Evolutionary conservation across 1,140 invertebrate genomes (phyloP).

Genomic region (Bombus terrestris): DNA sequence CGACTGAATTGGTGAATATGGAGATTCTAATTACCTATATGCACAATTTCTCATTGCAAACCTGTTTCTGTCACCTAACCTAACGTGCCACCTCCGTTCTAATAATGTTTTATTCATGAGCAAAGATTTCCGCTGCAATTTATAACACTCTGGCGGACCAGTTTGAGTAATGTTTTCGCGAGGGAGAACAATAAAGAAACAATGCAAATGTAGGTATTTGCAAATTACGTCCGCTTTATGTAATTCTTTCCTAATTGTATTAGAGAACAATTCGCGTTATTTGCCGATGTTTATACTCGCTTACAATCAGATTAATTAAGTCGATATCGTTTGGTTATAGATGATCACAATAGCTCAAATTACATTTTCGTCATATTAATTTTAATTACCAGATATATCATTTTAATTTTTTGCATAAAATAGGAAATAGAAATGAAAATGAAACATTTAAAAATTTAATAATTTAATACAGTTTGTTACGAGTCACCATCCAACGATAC

Average conservation of each 20-base stretch:
- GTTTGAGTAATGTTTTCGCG: too few species aligned
- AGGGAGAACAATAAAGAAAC: background rate
- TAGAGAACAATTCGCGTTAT: background rate
- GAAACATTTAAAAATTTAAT: too few species aligned
- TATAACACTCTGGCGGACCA: background rate
- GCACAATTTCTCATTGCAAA: background rate
- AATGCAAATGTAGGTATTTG: background rate
- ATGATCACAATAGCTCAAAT: too few species aligned
- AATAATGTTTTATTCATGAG: background rate
- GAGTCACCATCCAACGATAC: too few species aligned
- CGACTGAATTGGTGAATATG: background rate
- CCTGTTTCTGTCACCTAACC: background rate
- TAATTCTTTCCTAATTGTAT: background rate
- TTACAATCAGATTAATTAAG: background rate
- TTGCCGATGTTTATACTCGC: background rate
- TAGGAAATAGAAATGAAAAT: background rate
- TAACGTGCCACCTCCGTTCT: background rate
- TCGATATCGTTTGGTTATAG: background rate
- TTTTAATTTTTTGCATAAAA: too few species aligned
- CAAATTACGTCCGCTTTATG: background rate
- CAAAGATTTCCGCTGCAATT: background rate
- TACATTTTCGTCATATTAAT: too few species aligned
- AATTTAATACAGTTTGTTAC: too few species aligned
- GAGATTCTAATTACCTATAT: background rate
- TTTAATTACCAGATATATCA: too few species aligned